These are phyloP conservation scores for Tapirus terrestris DNA, from an alignment of 2,113 vertebrate genomes.

Conservation along the genomic window DNA sequence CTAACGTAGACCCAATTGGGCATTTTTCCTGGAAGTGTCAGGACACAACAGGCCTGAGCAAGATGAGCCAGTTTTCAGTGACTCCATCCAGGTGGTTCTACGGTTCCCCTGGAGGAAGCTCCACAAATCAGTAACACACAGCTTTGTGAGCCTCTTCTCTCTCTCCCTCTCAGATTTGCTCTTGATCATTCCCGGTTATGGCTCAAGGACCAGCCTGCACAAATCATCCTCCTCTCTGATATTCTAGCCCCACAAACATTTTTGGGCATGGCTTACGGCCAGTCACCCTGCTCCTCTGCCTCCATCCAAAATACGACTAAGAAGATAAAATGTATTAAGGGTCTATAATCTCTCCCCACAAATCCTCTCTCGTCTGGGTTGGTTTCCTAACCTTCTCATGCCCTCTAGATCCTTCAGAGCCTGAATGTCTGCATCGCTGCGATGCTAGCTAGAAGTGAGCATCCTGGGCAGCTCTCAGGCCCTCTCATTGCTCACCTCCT, in stretches of 20 bases:
- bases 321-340: conserved; percentile 22
- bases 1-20: background rate
- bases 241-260: background rate
- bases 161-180: background rate
- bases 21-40: background rate
- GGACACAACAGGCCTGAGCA: background rate
- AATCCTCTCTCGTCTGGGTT: conserved; percentile 25
- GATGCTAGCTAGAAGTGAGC: background rate
- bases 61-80: background rate
- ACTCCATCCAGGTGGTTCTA: background rate
- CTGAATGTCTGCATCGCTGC: background rate
- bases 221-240: background rate
- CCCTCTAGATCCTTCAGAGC: background rate
- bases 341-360: background rate
- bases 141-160: background rate
- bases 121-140: background rate
- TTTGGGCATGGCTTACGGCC: background rate
- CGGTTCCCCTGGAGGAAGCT: background rate
- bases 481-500: background rate
- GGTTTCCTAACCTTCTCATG: conserved; percentile 43
- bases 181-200: background rate
- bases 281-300: background rate
- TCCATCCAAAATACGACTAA: conserved; percentile 50
- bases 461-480: background rate
- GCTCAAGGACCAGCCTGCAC: background rate